Conservation (phyloP, 2,797 vertebrate species). For the Phataginus tricuspis region DNA sequence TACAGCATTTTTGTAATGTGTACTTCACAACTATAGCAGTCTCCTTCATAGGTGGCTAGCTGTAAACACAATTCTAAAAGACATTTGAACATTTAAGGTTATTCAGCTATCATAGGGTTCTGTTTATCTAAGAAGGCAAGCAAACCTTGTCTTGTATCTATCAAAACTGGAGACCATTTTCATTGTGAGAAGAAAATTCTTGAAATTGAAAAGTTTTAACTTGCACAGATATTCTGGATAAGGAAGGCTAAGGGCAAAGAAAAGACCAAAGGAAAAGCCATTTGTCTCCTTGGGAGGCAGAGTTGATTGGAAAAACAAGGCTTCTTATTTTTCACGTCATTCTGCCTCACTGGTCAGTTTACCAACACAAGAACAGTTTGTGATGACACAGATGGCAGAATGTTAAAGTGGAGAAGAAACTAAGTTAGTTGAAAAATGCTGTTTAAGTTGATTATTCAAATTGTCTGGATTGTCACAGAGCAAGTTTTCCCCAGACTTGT, state of each 20-base stretch:
- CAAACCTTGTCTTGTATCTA: background rate
- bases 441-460: conserved; percentile 49
- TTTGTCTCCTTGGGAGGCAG: conserved; percentile 41
- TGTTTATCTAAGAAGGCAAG: background rate
- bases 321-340: conserved; percentile 43
- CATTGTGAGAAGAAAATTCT: conserved; percentile 52
- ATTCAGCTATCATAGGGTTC: background rate
- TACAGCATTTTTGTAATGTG: background rate
- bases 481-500: conserved; percentile 41
- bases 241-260: conserved; percentile 46
- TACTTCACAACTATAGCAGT: background rate
- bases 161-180: conserved; percentile 37
- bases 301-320: conserved; percentile 58
- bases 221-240: conserved; percentile 48
- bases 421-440: conserved; percentile 39
- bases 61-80: background rate
- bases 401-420: conserved; percentile 47
- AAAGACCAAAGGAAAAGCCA: conserved; percentile 47
- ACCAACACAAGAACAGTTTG: conserved; percentile 10
- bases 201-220: conserved; percentile 47
- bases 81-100: conserved; percentile 17
- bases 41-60: background rate
- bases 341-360: background rate
- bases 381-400: conserved; percentile 50
- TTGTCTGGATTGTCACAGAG: conserved; percentile 26